Base-by-base conservation (phyloP, 2,888 invertebrate species). In the Dolichopus griseipennis region DNA sequence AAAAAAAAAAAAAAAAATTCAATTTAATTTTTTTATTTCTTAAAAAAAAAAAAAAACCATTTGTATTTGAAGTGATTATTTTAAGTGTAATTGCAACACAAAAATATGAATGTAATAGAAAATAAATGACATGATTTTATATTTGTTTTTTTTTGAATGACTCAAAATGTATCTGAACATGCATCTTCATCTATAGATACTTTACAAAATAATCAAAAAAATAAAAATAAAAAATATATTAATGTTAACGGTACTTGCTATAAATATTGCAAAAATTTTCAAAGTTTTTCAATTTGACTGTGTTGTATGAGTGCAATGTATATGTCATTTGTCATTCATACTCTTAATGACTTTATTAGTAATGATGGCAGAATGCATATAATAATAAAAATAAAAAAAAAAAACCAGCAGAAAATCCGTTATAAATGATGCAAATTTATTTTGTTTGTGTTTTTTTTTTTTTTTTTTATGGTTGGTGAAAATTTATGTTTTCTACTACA, bases 331-430 rank as follows among this genome's bases (percentile, higher is more conserved):
- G 52, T 52, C 52, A 52, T 52, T 52, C 52, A 52, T 52, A 12
- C 52, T 52, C 15, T 52, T 52, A 52, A 52, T 52, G 52, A 52
- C 52, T 52, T 52, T 52, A 52, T 52, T 52, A 52, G 52, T 15
- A 52, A 52, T 52, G 52, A 52, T 12, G n/a, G 52, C 18, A 52
- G 8, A 52, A 52, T 52, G 52, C 18, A 52, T 18, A n/a, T n/a
- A n/a, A n/a, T n/a, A n/a, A n/a, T n/a, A n/a, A n/a, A n/a, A n/a
- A n/a, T n/a, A n/a, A n/a, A 10, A 37, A 37, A 52, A 52, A 52
- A 18, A 52, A 52, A 18, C 9, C 2, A 27, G 27, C 27, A 27
- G 27, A 27, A 27, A 27, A 27, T 27, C 27, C 27, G 27, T 27
- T 27, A 52, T 18, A 52, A 52, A 52, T 52, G 2, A 18, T 41